Evolutionary conservation across 2,888 invertebrate species (phyloP).

Genomic region (Drosophila rubida): DNA sequence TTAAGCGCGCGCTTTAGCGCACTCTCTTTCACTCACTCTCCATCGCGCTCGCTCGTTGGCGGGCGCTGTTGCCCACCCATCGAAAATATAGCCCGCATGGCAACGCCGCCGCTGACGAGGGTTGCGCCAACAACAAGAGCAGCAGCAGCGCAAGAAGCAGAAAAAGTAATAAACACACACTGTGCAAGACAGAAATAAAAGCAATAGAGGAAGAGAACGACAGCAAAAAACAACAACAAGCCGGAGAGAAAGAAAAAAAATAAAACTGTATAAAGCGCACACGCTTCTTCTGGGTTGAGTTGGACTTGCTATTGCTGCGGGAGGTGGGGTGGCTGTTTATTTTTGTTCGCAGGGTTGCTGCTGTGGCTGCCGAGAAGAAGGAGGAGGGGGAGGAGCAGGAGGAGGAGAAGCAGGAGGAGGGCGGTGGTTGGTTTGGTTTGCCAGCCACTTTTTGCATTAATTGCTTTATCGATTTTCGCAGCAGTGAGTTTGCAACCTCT

Average conservation of each 20-base stretch:
- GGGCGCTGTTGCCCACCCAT: constrained; percentile 23
- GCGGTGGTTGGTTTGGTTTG: constrained; percentile 35
- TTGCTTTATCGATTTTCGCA: constrained; percentile 81
- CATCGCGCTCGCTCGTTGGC: constrained; percentile 4
- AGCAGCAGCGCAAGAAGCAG: constrained; percentile 2
- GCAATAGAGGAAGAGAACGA: constrained; percentile 22
- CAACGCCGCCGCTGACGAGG: constrained; percentile 47
- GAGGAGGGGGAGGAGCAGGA: too few relatives aligned
- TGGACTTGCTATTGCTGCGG: constrained; percentile 3
- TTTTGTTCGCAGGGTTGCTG: constrained; percentile 65
- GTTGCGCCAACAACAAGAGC: constrained; percentile 41
- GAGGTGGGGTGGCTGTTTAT: constrained; percentile 52
- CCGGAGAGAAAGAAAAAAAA: constrained; percentile 8
- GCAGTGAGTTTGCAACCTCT: constrained; percentile 37
- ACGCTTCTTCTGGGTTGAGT: constrained; percentile 24
- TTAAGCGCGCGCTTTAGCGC: constrained; percentile 35
- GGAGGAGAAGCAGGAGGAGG: too few relatives aligned
- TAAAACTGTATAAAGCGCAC: constrained; percentile 23
- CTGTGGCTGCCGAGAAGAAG: constrained; percentile 16
- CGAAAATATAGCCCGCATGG: constrained; percentile 42
- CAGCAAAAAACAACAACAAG: constrained; percentile 18
- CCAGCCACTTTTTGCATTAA: constrained; percentile 76
- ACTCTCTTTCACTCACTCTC: constrained; percentile 12
- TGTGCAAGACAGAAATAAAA: constrained; percentile 41
- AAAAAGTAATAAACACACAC: constrained; percentile 66